phyloP scores from a whole-genome alignment of 2,797 vertebrate genomes.

The Pagetopsis macropterus region DNA sequence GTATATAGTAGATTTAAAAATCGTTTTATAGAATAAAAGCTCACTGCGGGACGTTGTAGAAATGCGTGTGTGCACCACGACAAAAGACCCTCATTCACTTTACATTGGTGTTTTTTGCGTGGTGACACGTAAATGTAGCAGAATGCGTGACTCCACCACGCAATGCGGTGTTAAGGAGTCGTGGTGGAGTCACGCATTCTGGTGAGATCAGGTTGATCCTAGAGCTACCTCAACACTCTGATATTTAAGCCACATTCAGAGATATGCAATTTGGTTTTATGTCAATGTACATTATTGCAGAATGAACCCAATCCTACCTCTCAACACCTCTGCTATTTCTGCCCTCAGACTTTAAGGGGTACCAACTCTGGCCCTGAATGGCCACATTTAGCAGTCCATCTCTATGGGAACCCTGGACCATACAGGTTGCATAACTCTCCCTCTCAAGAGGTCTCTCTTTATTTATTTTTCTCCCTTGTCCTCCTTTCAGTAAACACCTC shows the following conservation, averaged over 20 bases:
- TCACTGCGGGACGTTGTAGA: too few species aligned
- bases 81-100: too few species aligned
- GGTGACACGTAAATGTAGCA: too few species aligned
- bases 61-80: too few species aligned
- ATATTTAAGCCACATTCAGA: conserved; percentile 35
- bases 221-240: conserved; percentile 19
- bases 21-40: too few species aligned
- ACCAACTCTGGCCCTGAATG: conserved; percentile 26
- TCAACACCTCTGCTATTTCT: conserved; percentile 46
- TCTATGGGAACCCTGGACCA: conserved; percentile 52
- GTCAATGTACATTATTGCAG: conserved; percentile 43
- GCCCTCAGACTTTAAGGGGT: conserved; percentile 30
- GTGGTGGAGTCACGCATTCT: too few species aligned
- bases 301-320: conserved; percentile 26
- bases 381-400: conserved; percentile 45
- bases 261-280: conserved; percentile 52
- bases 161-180: too few species aligned
- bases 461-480: conserved; percentile 70
- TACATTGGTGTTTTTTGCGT: too few species aligned
- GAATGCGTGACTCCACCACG: too few species aligned
- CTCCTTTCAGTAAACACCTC: conserved; percentile 83
- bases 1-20: too few species aligned
- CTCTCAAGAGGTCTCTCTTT: conserved; percentile 67
- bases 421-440: conserved; percentile 78
- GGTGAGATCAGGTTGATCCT: too few species aligned